Evolutionary conservation across 2,113 vertebrate genomes (phyloP).

Genomic region (Boulengeromyrus knoepffleri): DNA sequence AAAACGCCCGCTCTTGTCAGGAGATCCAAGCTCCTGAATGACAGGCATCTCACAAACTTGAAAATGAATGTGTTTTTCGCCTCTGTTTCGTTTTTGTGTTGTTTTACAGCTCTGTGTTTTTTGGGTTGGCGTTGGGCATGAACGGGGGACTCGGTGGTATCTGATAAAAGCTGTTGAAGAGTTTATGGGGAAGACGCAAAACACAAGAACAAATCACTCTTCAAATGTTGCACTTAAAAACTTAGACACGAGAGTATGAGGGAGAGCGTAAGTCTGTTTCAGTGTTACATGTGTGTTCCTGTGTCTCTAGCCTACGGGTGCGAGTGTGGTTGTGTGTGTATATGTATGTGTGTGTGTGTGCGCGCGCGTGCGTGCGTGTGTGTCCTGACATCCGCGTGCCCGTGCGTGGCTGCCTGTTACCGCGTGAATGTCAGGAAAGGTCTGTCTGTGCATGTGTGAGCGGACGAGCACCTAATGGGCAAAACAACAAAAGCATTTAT

Average conservation of each 20-base stretch:
- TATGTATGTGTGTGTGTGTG: constrained; percentile 19
- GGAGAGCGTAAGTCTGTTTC: constrained; percentile 17
- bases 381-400: constrained; percentile 7
- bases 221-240: constrained; percentile 46
- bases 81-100: constrained; percentile 30
- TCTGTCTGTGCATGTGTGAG: constrained; percentile 32
- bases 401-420: constrained; percentile 21
- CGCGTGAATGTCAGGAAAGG: background rate
- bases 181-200: constrained; percentile 13
- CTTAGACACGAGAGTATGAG: constrained; percentile 38
- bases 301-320: constrained; percentile 5
- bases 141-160: constrained; percentile 12
- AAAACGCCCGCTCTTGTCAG: background rate
- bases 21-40: background rate
- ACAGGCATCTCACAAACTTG: constrained; percentile 51
- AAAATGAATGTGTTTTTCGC: constrained; percentile 44
- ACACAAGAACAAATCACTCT: constrained; percentile 28
- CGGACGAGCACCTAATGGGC: constrained; percentile 46
- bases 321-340: constrained; percentile 24
- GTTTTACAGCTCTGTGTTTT: constrained; percentile 41
- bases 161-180: constrained; percentile 16
- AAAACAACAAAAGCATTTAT: constrained; percentile 69
- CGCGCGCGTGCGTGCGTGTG: background rate
- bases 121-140: constrained; percentile 28
- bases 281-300: constrained; percentile 17